Evolutionary conservation across 2,797 vertebrate genomes (phyloP), one percentile per base, ranked within the genome.

Genomic region (Coendou prehensilis): DNA sequence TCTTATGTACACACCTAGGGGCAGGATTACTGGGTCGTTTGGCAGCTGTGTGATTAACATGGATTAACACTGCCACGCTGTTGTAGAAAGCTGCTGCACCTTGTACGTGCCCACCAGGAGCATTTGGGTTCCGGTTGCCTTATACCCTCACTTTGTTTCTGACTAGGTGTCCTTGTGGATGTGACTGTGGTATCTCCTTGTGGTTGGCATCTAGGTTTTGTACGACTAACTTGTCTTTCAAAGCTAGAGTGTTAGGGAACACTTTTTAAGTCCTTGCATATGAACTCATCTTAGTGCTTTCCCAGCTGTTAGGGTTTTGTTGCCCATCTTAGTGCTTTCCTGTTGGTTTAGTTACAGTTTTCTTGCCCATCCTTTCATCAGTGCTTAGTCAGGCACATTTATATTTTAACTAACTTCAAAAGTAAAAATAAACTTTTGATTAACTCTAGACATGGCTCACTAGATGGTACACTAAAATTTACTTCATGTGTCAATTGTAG

Each of bases 261-360:
- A 83, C 61, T 96, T 88, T 41, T 93, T 18, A 9, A 61, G 30
- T 89, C 11, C n/a, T 82, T 93, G 64, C 37, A 76, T 87, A 89
- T 92, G 78, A 93, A 33, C 78, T 91, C 50, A 87, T 95, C 28
- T 79, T 56, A 81, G 47, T 95, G 82, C 45, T 92, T 96, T 94
- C 28, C 88, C n/a, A 59, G 8, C 92, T 92, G 54, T 78, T 37
- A 80, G 9, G 89, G 64, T 63, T 96, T 96, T 87, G 14, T 91
- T 88, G 41, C 6, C 45, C 18, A 81, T 92, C 5, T 54, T 52
- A 54, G 76, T 79, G 76, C 76, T 54, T 54, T 79, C 64, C 23
- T 20, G 20, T 54, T 89, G 50, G 76, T 79, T 91, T 93, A 82
- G 41, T 92, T 91, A 84, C 7, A 83, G 54, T 63, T 95, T 96